Evolutionary conservation across 2,797 vertebrate genomes (phyloP).

Genomic region (Malurus splendens): DNA sequence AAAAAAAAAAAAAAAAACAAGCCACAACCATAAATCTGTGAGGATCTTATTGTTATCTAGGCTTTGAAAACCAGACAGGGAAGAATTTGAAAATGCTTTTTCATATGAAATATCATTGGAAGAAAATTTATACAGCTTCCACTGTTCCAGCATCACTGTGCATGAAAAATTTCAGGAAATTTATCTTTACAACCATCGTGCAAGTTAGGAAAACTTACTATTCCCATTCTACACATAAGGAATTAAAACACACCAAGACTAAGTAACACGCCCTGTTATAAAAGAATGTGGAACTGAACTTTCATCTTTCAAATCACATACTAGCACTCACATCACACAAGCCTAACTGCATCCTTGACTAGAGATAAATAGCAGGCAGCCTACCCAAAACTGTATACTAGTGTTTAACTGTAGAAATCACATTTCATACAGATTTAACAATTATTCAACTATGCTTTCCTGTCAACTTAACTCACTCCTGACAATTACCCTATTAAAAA

Average conservation of each 20-base stretch:
- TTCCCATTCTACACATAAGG: not conserved
- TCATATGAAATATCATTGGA: not conserved
- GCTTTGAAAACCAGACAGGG: not conserved
- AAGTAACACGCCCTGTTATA: not conserved
- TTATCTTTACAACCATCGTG: not conserved
- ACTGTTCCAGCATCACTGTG: not conserved
- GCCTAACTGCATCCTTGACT: not conserved
- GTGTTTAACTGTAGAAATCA: not conserved
- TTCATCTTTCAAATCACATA: not conserved
- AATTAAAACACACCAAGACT: not conserved
- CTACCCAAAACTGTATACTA: not conserved
- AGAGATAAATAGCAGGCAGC: not conserved
- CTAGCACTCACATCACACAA: not conserved
- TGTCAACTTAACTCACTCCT: not conserved
- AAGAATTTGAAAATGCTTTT: not conserved
- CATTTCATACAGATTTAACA: not conserved
- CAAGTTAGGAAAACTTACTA: not conserved
- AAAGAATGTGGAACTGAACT: not conserved
- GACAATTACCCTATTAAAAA: not conserved
- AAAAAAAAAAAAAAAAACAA: accelerated
- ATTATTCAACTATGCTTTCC: not conserved
- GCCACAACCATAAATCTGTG: not conserved
- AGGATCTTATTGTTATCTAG: not conserved
- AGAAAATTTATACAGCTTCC: not conserved
- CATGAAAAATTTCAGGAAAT: not conserved